Evolutionary conservation across 1,140 invertebrate species (phyloP), one percentile per base, ranked within the genome.

Genomic region (Meloidogyne floridensis): DNA sequence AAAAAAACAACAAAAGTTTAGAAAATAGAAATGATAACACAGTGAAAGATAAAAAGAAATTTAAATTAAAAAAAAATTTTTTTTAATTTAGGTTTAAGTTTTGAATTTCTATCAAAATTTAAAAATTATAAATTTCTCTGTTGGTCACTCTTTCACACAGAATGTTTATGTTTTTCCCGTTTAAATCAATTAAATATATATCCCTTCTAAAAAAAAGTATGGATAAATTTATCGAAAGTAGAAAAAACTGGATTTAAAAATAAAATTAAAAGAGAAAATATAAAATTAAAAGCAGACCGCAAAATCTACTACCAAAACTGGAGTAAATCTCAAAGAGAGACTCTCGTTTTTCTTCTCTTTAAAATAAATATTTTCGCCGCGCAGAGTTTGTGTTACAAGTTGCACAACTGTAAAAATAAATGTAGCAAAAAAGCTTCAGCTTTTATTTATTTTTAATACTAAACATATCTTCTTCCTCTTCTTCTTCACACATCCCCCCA

Each of bases 351-450:
- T n/a, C n/a, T 65, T 65, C 13, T 47, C 32, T 47, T 13, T 15
- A 59, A 59, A 15, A 13, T 15, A 59, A 32, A 32, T 59, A 15
- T 15, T 59, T 5, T 59, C 11, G 13, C 11, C 11, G 13, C 11
- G 13, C 47, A 47, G 47, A 47, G 7, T 4, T 15, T 59, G 59
- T 65, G 15, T 65, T 65, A 65, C 15, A 65, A 65, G 59, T 65
- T 65, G 59, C 59, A 65, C 59, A 65, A 65, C n/a, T 65, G n/a
- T 15, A 65, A 65, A 65, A 65, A 65, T 65, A 65, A 5, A 65
- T 65, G n/a, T 5, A 65, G 59, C 59, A 65, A 65, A 65, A 65
- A 65, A n/a, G 59, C 15, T 59, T 59, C 15, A n/a, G 53, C 0
- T 54, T 54, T 18, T 42, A 6, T 43, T 10, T 59, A 20, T 51